Base-by-base conservation (phyloP, 2,888 invertebrate species). In the Polydrusus cervinus region DNA sequence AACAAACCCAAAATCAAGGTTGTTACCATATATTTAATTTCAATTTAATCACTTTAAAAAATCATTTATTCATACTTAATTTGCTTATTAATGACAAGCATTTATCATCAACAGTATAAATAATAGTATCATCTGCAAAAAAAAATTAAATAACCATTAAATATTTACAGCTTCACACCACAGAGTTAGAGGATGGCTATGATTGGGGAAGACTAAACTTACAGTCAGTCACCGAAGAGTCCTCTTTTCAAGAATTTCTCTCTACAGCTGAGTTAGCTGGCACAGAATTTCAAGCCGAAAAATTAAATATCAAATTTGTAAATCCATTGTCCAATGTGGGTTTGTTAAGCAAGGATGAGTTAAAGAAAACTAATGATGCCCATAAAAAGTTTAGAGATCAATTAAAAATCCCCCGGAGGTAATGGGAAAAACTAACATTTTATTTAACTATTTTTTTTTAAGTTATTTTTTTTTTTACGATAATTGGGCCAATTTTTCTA, bases 231-330 rank as follows among this genome's bases (percentile, higher is more conserved):
- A 98, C 98, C 0, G 98, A 98, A 81, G 97, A 98, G 86, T 96
- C 94, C n/a, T 95, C 97, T 0, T 92, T 99, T 76, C 96, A 98
- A 88, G 99, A 98, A 84, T 99, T 99, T 86, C 89, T 99, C 3
- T 94, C 96, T 0, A 98, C 96, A 0, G 99, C 99, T 0, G 95
- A 98, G 87, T 88, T 99, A 73, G 98, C 98, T 0, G 96, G 96
- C 47, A 95, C 95, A 0, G 97, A 99, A 86, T 99, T 98, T 85
- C 93, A 94, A 83, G 94, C 95, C 3, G 97, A 97, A 85, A 97
- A 97, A 85, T 86, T 96, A 1, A 97, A 97, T 84, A 90, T 97
- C 7, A 93, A 90, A 77, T 93, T 95, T 85, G 90, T 95, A 0
- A 91, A 92, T 83, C 89, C 92, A 0, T 89, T 89, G 64, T 88